Evolutionary conservation across 2,888 invertebrate species (phyloP).

Genomic region (Caenorhabditis becei): DNA sequence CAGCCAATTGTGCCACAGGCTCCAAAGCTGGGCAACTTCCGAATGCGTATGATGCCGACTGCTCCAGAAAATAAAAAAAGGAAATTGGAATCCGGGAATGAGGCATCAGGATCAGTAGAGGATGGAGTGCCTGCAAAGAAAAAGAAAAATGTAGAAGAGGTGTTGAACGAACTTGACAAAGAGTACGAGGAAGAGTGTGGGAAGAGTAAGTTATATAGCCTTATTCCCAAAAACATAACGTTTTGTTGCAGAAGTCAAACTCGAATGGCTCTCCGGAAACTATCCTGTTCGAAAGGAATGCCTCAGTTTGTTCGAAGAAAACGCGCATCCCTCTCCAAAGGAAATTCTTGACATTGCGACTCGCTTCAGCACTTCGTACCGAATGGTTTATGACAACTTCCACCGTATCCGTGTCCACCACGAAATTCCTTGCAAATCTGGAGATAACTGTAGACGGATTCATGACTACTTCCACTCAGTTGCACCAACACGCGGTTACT

Average conservation of each 20-base stretch:
- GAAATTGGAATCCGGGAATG: too few relatives aligned
- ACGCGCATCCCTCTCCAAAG: background rate
- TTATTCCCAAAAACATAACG: background rate
- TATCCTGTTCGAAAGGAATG: background rate
- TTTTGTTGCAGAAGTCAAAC: background rate
- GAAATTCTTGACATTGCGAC: background rate
- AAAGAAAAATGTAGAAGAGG: too few relatives aligned
- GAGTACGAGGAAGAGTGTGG: too few relatives aligned
- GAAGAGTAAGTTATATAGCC: too few relatives aligned
- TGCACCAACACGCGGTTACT: background rate
- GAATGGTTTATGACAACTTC: background rate
- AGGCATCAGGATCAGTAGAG: too few relatives aligned
- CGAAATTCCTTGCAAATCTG: background rate
- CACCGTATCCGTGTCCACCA: background rate
- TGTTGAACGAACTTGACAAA: too few relatives aligned
- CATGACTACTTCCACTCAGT: background rate
- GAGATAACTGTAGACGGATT: background rate
- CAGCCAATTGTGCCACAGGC: too few relatives aligned
- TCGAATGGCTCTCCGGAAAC: background rate
- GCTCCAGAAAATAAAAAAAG: too few relatives aligned
- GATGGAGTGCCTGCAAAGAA: too few relatives aligned
- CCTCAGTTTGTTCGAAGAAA: background rate
- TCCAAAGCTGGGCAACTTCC: too few relatives aligned
- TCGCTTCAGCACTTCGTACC: background rate
- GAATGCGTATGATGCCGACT: too few relatives aligned